phyloP scores from a whole-genome alignment of 2,797 vertebrate species.

The Odontamblyopus rebecca region DNA sequence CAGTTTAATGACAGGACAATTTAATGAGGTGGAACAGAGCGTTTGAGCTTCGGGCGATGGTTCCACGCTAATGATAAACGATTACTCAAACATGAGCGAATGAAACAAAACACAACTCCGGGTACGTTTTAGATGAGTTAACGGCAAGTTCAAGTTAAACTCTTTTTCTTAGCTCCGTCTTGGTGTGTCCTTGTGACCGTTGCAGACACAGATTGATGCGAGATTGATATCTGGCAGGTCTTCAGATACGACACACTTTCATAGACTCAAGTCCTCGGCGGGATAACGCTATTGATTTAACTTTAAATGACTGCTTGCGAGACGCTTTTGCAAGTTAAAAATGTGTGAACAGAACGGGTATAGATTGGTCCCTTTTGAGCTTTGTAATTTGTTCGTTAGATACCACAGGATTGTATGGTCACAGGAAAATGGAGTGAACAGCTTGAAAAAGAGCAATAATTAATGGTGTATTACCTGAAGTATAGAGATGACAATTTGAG shows the following conservation, averaged over 20 bases:
- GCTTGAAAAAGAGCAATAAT: neutral
- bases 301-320: slow-evolving; percentile 43
- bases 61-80: too few species aligned
- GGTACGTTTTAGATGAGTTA: too few species aligned
- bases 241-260: slow-evolving; percentile 55
- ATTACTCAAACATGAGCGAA: too few species aligned
- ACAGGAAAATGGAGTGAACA: neutral
- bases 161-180: slow-evolving; percentile 5
- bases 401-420: neutral
- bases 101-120: too few species aligned
- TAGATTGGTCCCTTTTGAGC: slow-evolving; percentile 10
- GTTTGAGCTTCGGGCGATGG: too few species aligned
- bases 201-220: slow-evolving; percentile 26
- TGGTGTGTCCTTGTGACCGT: slow-evolving; percentile 42
- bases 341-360: slow-evolving; percentile 25
- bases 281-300: slow-evolving; percentile 49
- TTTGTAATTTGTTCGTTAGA: neutral
- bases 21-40: too few species aligned
- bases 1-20: too few species aligned
- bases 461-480: neutral
- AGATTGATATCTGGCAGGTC: slow-evolving; percentile 44
- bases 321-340: slow-evolving; percentile 33
- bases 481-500: too few species aligned
- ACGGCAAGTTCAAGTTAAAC: too few species aligned
- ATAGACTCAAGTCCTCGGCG: slow-evolving; percentile 34